Evolutionary conservation across 2,113 vertebrate genomes (phyloP).

Genomic region (Myxocyprinus asiaticus): DNA sequence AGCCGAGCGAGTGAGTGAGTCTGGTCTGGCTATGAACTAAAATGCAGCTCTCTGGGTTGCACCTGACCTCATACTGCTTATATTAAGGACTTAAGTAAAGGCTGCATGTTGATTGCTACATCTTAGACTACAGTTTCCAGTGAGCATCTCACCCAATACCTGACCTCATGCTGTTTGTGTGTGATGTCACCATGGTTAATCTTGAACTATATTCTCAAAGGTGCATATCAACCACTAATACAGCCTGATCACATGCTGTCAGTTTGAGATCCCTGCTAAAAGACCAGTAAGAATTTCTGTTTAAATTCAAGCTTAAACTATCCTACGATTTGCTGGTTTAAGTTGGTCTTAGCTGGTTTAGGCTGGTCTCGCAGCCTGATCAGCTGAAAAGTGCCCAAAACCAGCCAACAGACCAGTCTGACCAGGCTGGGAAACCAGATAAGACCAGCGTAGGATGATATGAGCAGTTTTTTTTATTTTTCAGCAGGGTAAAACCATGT

Average conservation of each 20-base stretch:
- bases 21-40: constrained; percentile 15
- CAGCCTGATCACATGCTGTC: not conserved
- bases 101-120: not conserved
- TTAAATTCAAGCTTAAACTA: no score
- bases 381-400: no score
- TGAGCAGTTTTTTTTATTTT: no score
- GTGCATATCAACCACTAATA: not conserved
- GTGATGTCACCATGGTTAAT: not conserved
- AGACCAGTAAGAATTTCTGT: no score
- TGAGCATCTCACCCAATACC: not conserved
- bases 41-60: constrained; percentile 16
- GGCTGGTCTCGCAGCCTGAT: no score
- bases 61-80: constrained; percentile 9
- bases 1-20: constrained; percentile 13
- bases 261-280: not conserved
- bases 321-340: no score
- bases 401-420: no score
- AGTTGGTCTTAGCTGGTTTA: no score
- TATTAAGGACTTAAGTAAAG: constrained; percentile 1
- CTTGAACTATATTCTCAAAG: constrained; percentile 51
- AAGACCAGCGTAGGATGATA: not conserved
- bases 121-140: not conserved
- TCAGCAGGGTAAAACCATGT: no score
- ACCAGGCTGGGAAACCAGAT: no score
- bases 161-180: not conserved